These are phyloP conservation scores for Gila robusta DNA, from an alignment of 2,797 vertebrate genomes.

Conservation along the genomic window DNA sequence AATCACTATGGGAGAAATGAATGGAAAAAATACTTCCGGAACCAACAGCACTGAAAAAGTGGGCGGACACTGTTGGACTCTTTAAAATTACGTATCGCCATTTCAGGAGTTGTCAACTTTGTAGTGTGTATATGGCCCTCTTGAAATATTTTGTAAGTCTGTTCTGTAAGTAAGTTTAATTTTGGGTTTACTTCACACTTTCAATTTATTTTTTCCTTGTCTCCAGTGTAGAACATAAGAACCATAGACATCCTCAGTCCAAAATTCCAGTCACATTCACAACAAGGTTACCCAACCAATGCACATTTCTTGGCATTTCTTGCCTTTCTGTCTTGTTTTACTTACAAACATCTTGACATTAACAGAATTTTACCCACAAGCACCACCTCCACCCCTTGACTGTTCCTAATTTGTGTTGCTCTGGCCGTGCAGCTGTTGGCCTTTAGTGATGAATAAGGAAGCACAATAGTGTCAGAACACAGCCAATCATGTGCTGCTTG, in stretches of 20 bases:
- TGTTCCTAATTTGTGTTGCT: constrained; percentile 21
- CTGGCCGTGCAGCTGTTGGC: constrained; percentile 18
- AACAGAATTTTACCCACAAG: neutral
- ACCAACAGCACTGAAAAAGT: neutral
- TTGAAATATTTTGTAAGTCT: neutral
- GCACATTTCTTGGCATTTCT: constrained; percentile 10
- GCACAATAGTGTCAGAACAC: constrained; percentile 31
- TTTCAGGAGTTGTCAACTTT: neutral
- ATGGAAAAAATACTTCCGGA: neutral
- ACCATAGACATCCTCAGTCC: neutral
- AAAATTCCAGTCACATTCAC: constrained; percentile 3
- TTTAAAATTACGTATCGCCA: neutral
- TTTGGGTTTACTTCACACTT: neutral
- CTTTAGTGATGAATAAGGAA: constrained; percentile 12
- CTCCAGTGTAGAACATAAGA: neutral
- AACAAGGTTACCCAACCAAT: neutral
- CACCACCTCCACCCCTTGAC: neutral
- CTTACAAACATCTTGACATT: neutral
- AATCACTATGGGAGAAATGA: neutral
- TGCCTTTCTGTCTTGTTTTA: neutral
- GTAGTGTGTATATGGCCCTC: neutral
- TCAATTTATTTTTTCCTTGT: neutral
- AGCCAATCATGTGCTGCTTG: constrained; percentile 26
- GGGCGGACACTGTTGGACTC: too few species aligned
- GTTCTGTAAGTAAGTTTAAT: neutral